Base-by-base conservation (phyloP, 2,888 invertebrate species). In the Ariolimax columbianus region DNA sequence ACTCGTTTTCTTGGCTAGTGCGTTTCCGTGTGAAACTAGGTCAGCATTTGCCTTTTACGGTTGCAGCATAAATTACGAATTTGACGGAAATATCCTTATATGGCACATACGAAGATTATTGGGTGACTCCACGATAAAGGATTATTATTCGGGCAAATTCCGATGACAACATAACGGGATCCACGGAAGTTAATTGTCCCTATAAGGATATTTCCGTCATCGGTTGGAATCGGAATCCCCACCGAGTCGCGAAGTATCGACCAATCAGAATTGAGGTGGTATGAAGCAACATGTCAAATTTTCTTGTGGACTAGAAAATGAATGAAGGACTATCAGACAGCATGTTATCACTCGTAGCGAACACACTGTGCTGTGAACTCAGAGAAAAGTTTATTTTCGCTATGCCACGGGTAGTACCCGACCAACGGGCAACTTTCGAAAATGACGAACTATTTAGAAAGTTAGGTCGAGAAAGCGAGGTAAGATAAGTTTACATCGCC, bases 371-470 rank as follows among this genome's bases (percentile, higher is more conserved):
- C 94, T 97, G 98, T 93, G 93, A 94, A 89, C 97, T 97, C 92
- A 93, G 97, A 26, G 95, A 97, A 90, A 97, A 97, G 68, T 85
- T 85, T 85, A 80, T n/a, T 51, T 85, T 81, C 81, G 47, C 85
- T 85, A 98, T 99, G 98, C 99, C 99, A 0, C 96, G 98, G 87
- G 98, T 99, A 82, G 98, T 99, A 87, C 98, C 98, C 2, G 98
- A 99, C 94, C 99, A 99, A 94, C 98, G 98, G 94, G 96, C 96
- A 55, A 98, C 98, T 95, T 99, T 99, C 94, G 98, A 99, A 94
- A 97, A 97, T 85, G 98, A 99, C 93, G 99, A 99, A 94, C 95
- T 98, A 79, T 99, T 99, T 94, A 96, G 98, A 94, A 96, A 98
- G 92, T 95, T 99, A 84, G 97, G 98, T 93, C 96, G 98, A 82